Evolutionary conservation across 1,140 invertebrate species (phyloP), one percentile per base, ranked within the genome.

Genomic region (Tetragonula clypearis): DNA sequence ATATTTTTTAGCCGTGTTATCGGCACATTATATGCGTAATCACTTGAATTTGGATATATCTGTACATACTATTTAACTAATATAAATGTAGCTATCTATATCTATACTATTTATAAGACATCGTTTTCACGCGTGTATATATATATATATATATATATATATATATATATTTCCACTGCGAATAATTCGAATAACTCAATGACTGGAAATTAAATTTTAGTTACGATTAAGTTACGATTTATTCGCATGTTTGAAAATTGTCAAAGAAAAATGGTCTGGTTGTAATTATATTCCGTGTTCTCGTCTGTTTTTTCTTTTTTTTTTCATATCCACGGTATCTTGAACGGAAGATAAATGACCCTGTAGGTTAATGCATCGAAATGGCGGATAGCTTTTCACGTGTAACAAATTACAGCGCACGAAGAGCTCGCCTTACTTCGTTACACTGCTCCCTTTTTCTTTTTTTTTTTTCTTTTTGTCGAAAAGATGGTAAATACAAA

Each of bases 1-100:
- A 74, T 84, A 74, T 84, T 84, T 30, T 74, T 41, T 11, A 74
- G 62, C 60, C 68, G 30, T 30, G 30, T 84, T 84, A 84, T 86
- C 85, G 35, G 11, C 35, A n/a, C 14, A 60, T 49, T 68, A 35
- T 65, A 66, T 53, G 71, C 79, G 56, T 66, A 56, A 78, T 74
- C 74, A 41, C 11, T 73, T 23, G 14, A 73, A 78, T 66, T 86
- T 60, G 68, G 60, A 74, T 53, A 74, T 49, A 79, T 79, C 62
- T 53, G 55, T 74, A 73, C 8, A 14, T 73, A 55, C 12, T 17
- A 26, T 49, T 49, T 49, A 55, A 41, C 17, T 26, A 73, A 15
- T 26, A 26, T 12, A 49, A 23, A 23, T n/a, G 14, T 72, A 49
- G n/a, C 23, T 26, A 23, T 55, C 11, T n/a, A 55, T 12, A 62